Conservation (phyloP, 2,888 invertebrate species). For the Stenoptilia bipunctidactyla region DNA sequence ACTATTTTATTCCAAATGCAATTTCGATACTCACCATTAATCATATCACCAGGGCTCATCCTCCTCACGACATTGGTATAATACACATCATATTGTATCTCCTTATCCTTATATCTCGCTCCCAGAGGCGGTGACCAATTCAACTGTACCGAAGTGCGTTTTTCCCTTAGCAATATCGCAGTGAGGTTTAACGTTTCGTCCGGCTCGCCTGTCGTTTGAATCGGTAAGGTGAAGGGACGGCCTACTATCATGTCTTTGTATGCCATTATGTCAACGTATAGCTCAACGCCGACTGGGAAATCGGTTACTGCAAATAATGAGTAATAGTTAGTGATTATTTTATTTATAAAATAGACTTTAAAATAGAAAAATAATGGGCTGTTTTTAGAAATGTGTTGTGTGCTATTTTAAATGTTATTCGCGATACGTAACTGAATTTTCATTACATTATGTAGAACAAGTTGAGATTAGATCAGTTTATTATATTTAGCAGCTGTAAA, state of each 20-base stretch:
- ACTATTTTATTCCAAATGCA: no score
- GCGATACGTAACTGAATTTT: no score
- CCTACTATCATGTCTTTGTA: conserved; percentile 71
- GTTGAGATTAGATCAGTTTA: no score
- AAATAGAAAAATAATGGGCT: no score
- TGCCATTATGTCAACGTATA: conserved; percentile 73
- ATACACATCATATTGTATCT: conserved; percentile 77
- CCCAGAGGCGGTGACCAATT: conserved; percentile 76
- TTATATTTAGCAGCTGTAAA: no score
- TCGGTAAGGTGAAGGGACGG: conserved; percentile 51
- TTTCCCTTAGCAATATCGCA: conserved; percentile 60
- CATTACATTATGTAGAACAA: no score
- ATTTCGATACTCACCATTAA: conserved; percentile 5
- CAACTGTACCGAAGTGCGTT: conserved; percentile 74
- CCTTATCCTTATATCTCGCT: conserved; percentile 49
- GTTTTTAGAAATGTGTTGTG: no score
- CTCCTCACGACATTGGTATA: conserved; percentile 67
- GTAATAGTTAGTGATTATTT: no score
- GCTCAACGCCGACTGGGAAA: conserved; percentile 62
- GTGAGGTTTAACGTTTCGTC: conserved; percentile 65
- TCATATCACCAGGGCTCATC: conserved; percentile 41
- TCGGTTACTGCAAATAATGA: conserved; percentile 69
- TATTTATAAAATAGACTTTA: no score
- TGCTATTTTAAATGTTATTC: no score
- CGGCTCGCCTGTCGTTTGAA: conserved; percentile 56